Conservation (phyloP, 2,888 invertebrate species). For the Acleris laterana region DNA sequence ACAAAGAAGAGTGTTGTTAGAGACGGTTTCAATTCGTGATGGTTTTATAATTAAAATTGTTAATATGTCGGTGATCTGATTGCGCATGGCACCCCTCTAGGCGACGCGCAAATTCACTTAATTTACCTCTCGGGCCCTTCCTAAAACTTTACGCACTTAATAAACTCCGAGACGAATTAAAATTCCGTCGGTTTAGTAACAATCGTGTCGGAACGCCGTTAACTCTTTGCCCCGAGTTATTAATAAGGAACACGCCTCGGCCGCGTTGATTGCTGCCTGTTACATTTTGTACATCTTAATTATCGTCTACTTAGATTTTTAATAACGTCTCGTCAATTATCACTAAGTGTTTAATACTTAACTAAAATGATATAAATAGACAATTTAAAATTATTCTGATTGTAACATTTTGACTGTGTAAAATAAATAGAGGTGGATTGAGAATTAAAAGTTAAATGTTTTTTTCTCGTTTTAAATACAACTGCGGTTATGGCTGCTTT, state of each 20-base stretch:
- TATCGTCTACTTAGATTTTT: conserved; percentile 35
- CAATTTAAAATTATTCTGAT: too few relatives aligned
- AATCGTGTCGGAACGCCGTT: conserved; percentile 76
- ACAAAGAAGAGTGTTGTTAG: conserved; percentile 48
- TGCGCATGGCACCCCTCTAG: conserved; percentile 56
- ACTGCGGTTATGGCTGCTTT: too few relatives aligned
- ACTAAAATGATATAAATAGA: too few relatives aligned
- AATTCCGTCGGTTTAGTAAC: conserved; percentile 80
- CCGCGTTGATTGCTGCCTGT: conserved; percentile 54
- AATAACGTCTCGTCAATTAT: conserved; percentile 5
- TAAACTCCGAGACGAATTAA: conserved; percentile 80
- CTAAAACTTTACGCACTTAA: conserved; percentile 83
- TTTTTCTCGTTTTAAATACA: too few relatives aligned
- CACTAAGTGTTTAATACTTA: background rate
- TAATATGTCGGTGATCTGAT: conserved; percentile 67
- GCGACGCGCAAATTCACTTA: conserved; percentile 75
- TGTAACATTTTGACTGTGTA: too few relatives aligned
- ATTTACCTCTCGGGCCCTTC: conserved; percentile 67
- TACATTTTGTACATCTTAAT: conserved; percentile 37
- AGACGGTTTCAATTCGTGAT: conserved; percentile 35
- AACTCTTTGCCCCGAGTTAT: conserved; percentile 72
- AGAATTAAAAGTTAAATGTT: too few relatives aligned
- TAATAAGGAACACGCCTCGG: conserved; percentile 70
- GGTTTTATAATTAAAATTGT: conserved; percentile 58
- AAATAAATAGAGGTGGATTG: too few relatives aligned